phyloP scores from a whole-genome alignment of 2,888 invertebrate species.

The Cyclophora albipunctata region DNA sequence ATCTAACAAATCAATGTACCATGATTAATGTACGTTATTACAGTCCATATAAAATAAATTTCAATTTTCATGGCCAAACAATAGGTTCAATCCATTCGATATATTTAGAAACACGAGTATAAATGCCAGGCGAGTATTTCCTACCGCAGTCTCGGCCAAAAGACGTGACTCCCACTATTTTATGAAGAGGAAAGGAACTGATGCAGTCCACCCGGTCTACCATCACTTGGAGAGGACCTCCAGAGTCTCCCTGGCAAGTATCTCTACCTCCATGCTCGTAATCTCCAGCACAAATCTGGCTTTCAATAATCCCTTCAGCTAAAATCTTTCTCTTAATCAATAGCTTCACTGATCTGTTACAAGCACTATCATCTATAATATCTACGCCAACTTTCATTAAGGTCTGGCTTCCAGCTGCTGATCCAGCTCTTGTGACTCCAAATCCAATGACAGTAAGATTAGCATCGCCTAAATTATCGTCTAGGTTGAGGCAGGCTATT shows the following conservation, averaged over 20 bases:
- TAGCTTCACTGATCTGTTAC: slow-evolving; percentile 56
- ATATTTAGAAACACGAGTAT: slow-evolving; percentile 62
- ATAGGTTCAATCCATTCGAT: slow-evolving; percentile 67
- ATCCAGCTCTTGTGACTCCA: slow-evolving; percentile 71
- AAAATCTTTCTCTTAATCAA: slow-evolving; percentile 51
- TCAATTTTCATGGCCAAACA: slow-evolving; percentile 51
- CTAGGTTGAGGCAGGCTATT: slow-evolving; percentile 76
- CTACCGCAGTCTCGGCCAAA: slow-evolving; percentile 72
- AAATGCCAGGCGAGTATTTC: slow-evolving; percentile 69
- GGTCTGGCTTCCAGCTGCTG: slow-evolving; percentile 51
- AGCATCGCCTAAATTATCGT: slow-evolving; percentile 26
- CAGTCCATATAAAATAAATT: too few species aligned
- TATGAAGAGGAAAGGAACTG: slow-evolving; percentile 55
- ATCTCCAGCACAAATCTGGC: slow-evolving; percentile 66
- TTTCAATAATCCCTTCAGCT: slow-evolving; percentile 42
- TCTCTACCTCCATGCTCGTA: slow-evolving; percentile 60
- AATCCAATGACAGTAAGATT: slow-evolving; percentile 78
- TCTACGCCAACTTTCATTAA: slow-evolving; percentile 69
- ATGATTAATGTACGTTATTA: too few species aligned
- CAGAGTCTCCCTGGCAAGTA: slow-evolving; percentile 69
- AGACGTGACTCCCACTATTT: slow-evolving; percentile 67
- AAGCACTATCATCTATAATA: slow-evolving; percentile 37
- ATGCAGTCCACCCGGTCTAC: slow-evolving; percentile 52
- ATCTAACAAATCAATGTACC: too few species aligned
- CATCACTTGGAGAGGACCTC: slow-evolving; percentile 63